These are phyloP conservation scores for Anoplophora glabripennis DNA, from an alignment of 1,140 invertebrate genomes.

Conservation along the genomic window DNA sequence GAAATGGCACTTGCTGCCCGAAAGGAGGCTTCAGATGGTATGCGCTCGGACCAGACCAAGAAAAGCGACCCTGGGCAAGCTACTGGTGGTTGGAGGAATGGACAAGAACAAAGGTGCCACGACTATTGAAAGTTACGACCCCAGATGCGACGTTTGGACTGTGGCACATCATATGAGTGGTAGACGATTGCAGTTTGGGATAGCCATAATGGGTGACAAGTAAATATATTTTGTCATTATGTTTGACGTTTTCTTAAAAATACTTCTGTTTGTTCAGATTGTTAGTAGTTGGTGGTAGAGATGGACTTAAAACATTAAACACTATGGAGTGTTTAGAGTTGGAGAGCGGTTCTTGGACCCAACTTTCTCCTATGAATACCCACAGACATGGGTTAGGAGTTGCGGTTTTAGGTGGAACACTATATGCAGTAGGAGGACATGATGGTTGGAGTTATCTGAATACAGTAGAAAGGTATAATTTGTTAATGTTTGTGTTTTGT, in stretches of 20 bases:
- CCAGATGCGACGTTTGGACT: slow-evolving; percentile 79
- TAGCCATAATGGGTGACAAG: slow-evolving; percentile 81
- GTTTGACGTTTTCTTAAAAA: not conserved
- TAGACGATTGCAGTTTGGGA: slow-evolving; percentile 83
- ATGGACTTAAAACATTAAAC: slow-evolving; percentile 91
- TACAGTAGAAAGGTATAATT: slow-evolving; percentile 77
- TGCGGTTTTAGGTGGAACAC: slow-evolving; percentile 78
- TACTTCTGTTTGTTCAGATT: slow-evolving; percentile 16
- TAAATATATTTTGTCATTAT: slow-evolving; percentile 52
- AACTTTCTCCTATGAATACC: slow-evolving; percentile 85
- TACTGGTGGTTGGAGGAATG: slow-evolving; percentile 89
- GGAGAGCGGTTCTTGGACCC: slow-evolving; percentile 73
- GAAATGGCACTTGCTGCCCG: slow-evolving; percentile 88
- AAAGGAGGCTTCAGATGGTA: slow-evolving; percentile 72
- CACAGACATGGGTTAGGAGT: slow-evolving; percentile 88
- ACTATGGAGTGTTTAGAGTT: slow-evolving; percentile 84
- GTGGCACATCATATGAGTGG: slow-evolving; percentile 75
- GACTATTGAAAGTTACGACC: slow-evolving; percentile 86
- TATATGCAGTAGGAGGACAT: slow-evolving; percentile 94
- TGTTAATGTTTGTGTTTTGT: too few relatives aligned
- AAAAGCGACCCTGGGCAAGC: slow-evolving; percentile 84
- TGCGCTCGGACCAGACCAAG: slow-evolving; percentile 79
- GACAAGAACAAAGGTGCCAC: slow-evolving; percentile 86
- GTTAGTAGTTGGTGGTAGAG: slow-evolving; percentile 78
- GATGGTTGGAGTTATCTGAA: slow-evolving; percentile 95